Evolutionary conservation across 92 coral and sea anemone genomes (phyloP).

Genomic region (Meandrina meandrites): DNA sequence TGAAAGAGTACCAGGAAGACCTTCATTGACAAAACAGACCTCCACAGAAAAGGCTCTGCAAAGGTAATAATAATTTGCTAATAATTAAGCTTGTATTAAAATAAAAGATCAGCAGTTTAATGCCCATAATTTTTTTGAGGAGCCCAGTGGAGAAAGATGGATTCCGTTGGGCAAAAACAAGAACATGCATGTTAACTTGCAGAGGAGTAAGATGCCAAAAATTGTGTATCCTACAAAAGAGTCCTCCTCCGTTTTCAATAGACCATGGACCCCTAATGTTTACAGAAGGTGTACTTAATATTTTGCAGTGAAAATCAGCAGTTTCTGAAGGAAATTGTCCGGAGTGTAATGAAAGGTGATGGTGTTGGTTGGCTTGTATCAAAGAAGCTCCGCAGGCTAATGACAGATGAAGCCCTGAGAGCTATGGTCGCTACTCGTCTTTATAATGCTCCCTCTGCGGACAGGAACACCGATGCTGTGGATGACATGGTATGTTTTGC

Average conservation of each 20-base stretch:
- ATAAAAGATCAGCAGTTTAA: neutral
- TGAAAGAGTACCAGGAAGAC: constrained; percentile 53
- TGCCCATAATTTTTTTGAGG: too few species aligned
- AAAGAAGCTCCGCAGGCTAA: constrained; percentile 78
- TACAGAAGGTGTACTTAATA: too few species aligned
- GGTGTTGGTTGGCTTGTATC: constrained; percentile 93
- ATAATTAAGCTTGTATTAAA: neutral
- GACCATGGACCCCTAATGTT: too few species aligned
- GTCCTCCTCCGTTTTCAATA: too few species aligned
- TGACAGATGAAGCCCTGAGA: constrained; percentile 87
- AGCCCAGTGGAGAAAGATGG: too few species aligned
- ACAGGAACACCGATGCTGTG: constrained; percentile 81
- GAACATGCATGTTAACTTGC: too few species aligned
- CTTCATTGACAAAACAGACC: constrained; percentile 57
- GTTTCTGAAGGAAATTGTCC: constrained; percentile 84
- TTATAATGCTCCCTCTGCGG: constrained; percentile 86
- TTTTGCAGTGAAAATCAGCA: constrained; percentile 88
- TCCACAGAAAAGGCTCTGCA: constrained; percentile 73
- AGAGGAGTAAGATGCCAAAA: too few species aligned
- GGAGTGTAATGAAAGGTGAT: constrained; percentile 84
- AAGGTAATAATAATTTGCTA: constrained; percentile 45
- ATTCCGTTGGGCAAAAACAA: too few species aligned
- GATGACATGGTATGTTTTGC: constrained; percentile 77
- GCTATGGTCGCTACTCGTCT: constrained; percentile 82
- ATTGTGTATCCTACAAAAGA: too few species aligned